A percentile compares a stretch with the other conserved stretches of the same genome.
Evolutionary conservation across 2,888 invertebrate species (phyloP).

Genomic region (Bembecia ichneumoniformis): DNA sequence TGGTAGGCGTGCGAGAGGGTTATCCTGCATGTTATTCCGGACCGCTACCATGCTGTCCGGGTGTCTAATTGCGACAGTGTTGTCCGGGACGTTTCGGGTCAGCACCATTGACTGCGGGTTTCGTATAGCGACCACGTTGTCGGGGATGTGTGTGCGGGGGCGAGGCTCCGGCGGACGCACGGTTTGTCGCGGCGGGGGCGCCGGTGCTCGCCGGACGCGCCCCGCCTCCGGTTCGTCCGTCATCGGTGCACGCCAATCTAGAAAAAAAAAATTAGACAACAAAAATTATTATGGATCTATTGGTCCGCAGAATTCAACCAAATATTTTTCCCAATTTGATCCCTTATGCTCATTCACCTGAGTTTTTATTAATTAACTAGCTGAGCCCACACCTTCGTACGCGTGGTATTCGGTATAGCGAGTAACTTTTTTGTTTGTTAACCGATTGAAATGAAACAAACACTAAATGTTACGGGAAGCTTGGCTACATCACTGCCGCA

Average conservation of each 20-base stretch:
- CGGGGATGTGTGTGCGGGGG: slow-evolving; percentile 6
- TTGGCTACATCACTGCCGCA: no score
- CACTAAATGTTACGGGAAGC: no score
- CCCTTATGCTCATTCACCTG: no score
- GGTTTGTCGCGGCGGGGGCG: slow-evolving; percentile 40
- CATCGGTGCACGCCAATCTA: slow-evolving; percentile 70
- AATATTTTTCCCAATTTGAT: no score
- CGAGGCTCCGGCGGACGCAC: slow-evolving; percentile 36
- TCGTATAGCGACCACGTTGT: slow-evolving; percentile 5
- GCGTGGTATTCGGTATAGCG: no score
- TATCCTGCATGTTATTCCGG: slow-evolving; percentile 5
- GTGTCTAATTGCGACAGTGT: background rate
- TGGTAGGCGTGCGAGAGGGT: slow-evolving; percentile 13
- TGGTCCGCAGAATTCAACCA: no score
- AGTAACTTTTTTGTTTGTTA: no score
- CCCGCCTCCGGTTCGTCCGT: slow-evolving; percentile 61
- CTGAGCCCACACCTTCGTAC: no score
- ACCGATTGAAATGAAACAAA: no score
- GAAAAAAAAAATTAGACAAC: slow-evolving; percentile 15
- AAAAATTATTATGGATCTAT: background rate
- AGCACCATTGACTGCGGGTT: slow-evolving; percentile 3
- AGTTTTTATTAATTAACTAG: no score
- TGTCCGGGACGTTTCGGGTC: slow-evolving; percentile 28
- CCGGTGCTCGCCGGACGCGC: slow-evolving; percentile 47
- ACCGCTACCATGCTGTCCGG: slow-evolving; percentile 2